Evolutionary conservation across 2,888 invertebrate genomes (phyloP).

Genomic region (Chymomyza fuscimana): DNA sequence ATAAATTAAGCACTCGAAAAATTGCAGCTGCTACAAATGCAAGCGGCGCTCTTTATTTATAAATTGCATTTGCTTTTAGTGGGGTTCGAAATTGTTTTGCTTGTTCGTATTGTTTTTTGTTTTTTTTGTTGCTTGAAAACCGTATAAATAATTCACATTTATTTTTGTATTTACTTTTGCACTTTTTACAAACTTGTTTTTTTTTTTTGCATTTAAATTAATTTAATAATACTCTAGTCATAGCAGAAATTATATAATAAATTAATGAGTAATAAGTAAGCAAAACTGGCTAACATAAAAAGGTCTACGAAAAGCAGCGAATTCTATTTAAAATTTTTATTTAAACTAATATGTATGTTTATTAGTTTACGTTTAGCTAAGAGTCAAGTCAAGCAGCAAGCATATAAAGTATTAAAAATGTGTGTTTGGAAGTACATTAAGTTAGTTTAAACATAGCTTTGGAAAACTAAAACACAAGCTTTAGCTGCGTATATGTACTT

Average conservation of each 20-base stretch:
- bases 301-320: background rate
- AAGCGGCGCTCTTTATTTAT: conserved; percentile 26
- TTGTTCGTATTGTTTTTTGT: background rate
- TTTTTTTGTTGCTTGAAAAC: conserved; percentile 16
- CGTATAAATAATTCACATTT: conserved; percentile 33
- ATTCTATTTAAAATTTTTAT: background rate
- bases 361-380: conserved; percentile 32
- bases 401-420: conserved; percentile 24
- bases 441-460: conserved; percentile 16
- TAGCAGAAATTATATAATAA: conserved; percentile 61
- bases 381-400: conserved; percentile 35
- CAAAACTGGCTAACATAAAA: conserved; percentile 53
- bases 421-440: conserved; percentile 54
- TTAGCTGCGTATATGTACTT: conserved; percentile 24
- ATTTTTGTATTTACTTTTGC: conserved; percentile 33
- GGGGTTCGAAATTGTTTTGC: conserved; percentile 10
- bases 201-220: conserved; percentile 9
- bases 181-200: conserved; percentile 37
- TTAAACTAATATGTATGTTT: conserved; percentile 2
- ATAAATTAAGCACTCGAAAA: conserved; percentile 71
- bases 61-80: conserved; percentile 1
- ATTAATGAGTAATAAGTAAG: conserved; percentile 66
- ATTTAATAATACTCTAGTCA: conserved; percentile 61
- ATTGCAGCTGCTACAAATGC: conserved; percentile 68
- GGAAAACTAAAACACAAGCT: background rate